Conservation (phyloP, 2,888 invertebrate genomes). For the Napeogenes inachia region DNA sequence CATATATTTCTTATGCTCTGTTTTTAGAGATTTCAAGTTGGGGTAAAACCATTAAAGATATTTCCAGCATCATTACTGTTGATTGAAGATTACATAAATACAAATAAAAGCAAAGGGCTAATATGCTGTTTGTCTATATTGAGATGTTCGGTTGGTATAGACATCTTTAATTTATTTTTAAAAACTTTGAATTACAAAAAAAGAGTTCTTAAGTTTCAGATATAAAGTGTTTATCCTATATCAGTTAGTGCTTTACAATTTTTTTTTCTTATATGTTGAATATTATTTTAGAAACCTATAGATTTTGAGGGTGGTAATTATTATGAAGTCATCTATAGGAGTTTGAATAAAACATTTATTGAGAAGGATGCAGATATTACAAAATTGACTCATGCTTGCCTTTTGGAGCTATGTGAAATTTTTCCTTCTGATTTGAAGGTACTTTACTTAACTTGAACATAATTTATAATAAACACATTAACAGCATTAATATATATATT, state of each 20-base stretch:
- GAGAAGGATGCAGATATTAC: conserved; percentile 54
- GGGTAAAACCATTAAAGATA: conserved; percentile 44
- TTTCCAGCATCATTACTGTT: conserved; percentile 55
- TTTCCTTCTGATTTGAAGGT: conserved; percentile 53
- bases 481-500: background rate
- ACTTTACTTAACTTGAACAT: conserved; percentile 11
- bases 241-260: background rate
- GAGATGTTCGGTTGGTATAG: conserved; percentile 51
- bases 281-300: conserved; percentile 31
- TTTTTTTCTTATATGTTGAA: conserved; percentile 6
- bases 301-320: conserved; percentile 59
- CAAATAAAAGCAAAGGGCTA: conserved; percentile 58
- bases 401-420: conserved; percentile 44
- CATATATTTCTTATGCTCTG: conserved; percentile 8
- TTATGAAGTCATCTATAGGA: conserved; percentile 60
- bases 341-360: conserved; percentile 45
- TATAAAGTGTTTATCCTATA: background rate
- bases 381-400: conserved; percentile 45
- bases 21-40: conserved; percentile 52
- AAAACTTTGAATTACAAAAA: conserved; percentile 23
- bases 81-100: conserved; percentile 53
- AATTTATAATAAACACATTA: background rate
- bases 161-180: conserved; percentile 3
- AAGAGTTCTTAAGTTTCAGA: background rate
- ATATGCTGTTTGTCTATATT: conserved; percentile 48